Base-by-base conservation (phyloP, 2,113 vertebrate species). In the Microcebus tavaratra region DNA sequence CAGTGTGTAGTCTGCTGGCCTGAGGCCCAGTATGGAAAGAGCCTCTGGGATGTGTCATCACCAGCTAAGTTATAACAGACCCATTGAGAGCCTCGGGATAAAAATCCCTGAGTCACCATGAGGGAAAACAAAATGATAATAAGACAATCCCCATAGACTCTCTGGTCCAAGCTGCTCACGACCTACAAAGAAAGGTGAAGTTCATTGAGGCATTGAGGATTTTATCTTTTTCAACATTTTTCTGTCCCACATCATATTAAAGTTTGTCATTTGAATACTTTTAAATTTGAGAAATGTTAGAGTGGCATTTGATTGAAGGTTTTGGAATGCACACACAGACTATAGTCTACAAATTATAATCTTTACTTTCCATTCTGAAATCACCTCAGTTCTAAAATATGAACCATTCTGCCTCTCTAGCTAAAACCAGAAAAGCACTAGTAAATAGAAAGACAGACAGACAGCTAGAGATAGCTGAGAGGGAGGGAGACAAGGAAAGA, bases 61-160 rank as follows among this genome's bases (percentile, higher is more conserved):
- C n/a, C 70, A 85, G n/a, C 72, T 72, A 48, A 87, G 3, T 57
- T 84, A 72, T 27, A 96, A 70, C 15, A 85, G 42, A 78, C 53
- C 61, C 94, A 96, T 29, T 90, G 73, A 96, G 31, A 91, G 48
- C 68, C 75, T 91, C 34, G 21, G 84, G 70, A 78, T 27, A 84
- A 90, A 94, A 91, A 31, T 36, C 55, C 59, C 18, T 87, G 59
- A 81, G n/a, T 95, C 90, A 90, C 31, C 21, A 63, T 34, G 75
- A 67, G 15, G 31, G 20, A 90, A 90, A 87, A 86, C n/a, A 88
- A 85, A 86, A 81, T 73, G 39, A 53, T 14, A 14, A 31, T n/a
- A 81, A 91, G 75, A 93, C 27, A 8, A 20, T 76, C 45, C 13
- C 55, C 25, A 18, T 45, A 78, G 59, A 88, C 36, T 72, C 45